phyloP scores from a whole-genome alignment of 2,113 vertebrate species.

The Donacobius atricapilla region DNA sequence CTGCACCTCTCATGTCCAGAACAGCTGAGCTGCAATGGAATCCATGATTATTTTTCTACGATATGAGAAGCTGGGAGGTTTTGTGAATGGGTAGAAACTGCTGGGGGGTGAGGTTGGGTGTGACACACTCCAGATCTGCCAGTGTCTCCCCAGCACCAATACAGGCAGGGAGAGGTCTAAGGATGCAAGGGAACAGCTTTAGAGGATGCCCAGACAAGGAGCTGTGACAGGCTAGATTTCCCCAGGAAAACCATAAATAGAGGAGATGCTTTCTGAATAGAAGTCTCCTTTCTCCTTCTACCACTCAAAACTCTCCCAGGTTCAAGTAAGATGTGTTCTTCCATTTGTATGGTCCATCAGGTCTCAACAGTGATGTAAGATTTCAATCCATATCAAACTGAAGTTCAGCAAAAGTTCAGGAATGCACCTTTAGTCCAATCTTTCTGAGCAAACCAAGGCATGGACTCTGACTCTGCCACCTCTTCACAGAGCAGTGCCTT shows the following conservation, averaged over 20 bases:
- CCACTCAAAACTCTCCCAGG: background rate
- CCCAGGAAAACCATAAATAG: background rate
- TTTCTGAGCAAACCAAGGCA: background rate
- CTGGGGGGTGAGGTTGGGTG: background rate
- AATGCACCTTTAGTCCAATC: background rate
- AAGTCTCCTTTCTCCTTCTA: background rate
- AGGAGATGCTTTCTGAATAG: background rate
- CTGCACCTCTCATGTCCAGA: background rate
- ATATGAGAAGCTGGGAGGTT: background rate
- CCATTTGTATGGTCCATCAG: background rate
- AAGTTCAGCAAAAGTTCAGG: background rate
- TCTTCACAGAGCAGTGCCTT: background rate
- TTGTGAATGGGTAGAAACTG: background rate
- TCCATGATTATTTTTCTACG: background rate
- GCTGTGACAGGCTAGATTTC: background rate
- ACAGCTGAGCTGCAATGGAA: background rate
- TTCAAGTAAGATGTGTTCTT: background rate
- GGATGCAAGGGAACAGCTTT: background rate
- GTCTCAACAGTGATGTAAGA: background rate
- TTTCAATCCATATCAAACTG: background rate
- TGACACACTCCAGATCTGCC: background rate
- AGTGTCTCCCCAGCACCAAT: accelerated
- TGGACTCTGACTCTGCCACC: background rate
- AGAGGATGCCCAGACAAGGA: background rate
- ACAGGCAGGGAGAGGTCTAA: background rate